Conservation (phyloP, 1,140 invertebrate genomes). For the Paramacrobiotus metropolitanus region DNA sequence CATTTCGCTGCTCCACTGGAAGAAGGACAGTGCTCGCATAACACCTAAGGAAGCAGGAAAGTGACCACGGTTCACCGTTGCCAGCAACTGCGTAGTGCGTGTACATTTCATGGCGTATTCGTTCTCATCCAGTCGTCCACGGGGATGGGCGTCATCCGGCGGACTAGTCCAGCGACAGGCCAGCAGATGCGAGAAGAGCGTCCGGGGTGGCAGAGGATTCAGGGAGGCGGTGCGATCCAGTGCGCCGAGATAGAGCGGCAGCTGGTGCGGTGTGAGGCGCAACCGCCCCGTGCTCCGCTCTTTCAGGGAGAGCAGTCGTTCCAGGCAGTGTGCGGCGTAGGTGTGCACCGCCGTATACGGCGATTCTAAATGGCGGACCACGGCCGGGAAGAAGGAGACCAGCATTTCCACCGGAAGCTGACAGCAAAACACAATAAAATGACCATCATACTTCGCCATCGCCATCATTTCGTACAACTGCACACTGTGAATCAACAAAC, state of each 20-base stretch:
- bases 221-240: too few relatives aligned
- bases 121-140: slow-evolving; percentile 37
- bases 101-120: slow-evolving; percentile 85
- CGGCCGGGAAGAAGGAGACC: slow-evolving; percentile 41
- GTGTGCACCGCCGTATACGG: slow-evolving; percentile 63
- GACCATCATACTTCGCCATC: too few relatives aligned
- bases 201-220: too few relatives aligned
- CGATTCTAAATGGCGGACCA: slow-evolving; percentile 48
- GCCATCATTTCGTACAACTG: too few relatives aligned
- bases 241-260: slow-evolving; percentile 38
- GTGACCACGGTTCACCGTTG: too few relatives aligned
- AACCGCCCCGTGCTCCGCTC: slow-evolving; percentile 29
- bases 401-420: slow-evolving; percentile 49
- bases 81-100: slow-evolving; percentile 7
- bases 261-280: slow-evolving; percentile 11
- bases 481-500: too few relatives aligned
- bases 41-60: slow-evolving; percentile 35
- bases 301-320: slow-evolving; percentile 56
- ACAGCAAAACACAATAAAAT: slow-evolving; percentile 77
- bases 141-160: neutral
- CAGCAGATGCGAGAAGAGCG: too few relatives aligned
- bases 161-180: too few relatives aligned
- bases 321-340: slow-evolving; percentile 71
- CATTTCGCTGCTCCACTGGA: slow-evolving; percentile 56
- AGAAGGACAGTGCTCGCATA: slow-evolving; percentile 55